These are phyloP conservation scores for Hyles vespertilio DNA, from an alignment of 1,140 invertebrate species.

Conservation along the genomic window DNA sequence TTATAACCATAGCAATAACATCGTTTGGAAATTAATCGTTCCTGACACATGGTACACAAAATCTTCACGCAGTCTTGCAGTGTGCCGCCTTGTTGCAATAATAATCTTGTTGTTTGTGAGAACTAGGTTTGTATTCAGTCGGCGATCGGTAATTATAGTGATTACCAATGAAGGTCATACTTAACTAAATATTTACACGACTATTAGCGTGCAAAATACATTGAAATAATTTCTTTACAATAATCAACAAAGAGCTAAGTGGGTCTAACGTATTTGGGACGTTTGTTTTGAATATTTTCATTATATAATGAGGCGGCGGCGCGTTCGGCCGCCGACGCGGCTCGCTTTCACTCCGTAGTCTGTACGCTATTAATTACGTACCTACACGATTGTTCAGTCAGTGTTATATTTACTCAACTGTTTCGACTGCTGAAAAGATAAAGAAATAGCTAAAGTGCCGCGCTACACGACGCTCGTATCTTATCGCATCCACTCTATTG, in stretches of 20 bases:
- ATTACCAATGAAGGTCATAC: slow-evolving; percentile 15
- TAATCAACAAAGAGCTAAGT: slow-evolving; percentile 44
- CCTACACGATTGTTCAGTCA: slow-evolving; percentile 51
- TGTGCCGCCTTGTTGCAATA: slow-evolving; percentile 14
- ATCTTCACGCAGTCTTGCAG: background rate
- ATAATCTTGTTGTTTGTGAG: slow-evolving; percentile 23
- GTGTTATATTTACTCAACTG: slow-evolving; percentile 69
- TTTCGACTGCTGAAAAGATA: slow-evolving; percentile 65
- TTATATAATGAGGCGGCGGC: slow-evolving; percentile 64
- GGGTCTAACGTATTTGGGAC: slow-evolving; percentile 52
- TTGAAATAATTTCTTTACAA: slow-evolving; percentile 11
- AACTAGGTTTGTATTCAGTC: slow-evolving; percentile 18
- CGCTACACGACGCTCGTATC: slow-evolving; percentile 54
- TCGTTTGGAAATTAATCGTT: background rate
- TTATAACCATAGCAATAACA: slow-evolving; percentile 1
- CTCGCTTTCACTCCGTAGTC: slow-evolving; percentile 58
- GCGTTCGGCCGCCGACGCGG: slow-evolving; percentile 40
- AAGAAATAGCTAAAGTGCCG: slow-evolving; percentile 55
- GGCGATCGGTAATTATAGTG: slow-evolving; percentile 24
- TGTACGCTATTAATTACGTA: slow-evolving; percentile 54
- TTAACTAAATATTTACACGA: slow-evolving; percentile 21
- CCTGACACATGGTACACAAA: slow-evolving; percentile 1
- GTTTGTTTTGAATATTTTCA: slow-evolving; percentile 63
- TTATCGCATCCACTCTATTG: slow-evolving; percentile 68
- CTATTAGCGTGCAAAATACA: slow-evolving; percentile 11